Percentiles rank a stretch among this genome's conserved stretches.
phyloP scores from a whole-genome alignment of 2,888 invertebrate species.

The Hyppa rectilinea region DNA sequence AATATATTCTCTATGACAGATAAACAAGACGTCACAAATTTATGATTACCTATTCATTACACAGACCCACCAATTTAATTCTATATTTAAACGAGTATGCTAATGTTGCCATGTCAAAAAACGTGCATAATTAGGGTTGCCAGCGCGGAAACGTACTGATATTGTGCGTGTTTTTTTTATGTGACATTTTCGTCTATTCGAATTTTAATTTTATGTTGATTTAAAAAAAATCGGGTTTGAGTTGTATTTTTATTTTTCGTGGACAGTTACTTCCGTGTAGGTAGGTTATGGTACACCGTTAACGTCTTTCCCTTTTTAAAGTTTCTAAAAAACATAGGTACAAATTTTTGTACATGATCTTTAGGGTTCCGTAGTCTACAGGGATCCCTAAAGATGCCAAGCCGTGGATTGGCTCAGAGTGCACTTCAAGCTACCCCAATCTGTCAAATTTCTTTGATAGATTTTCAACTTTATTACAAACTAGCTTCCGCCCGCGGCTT shows the following conservation, averaged over 20 bases:
- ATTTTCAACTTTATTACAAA: too few relatives aligned
- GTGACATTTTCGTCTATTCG: not conserved
- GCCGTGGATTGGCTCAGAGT: too few relatives aligned
- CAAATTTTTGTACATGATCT: too few relatives aligned
- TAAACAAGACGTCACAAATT: not conserved
- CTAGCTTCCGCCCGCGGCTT: too few relatives aligned
- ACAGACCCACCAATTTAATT: conserved; percentile 14
- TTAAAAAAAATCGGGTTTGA: not conserved
- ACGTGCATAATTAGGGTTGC: conserved; percentile 37
- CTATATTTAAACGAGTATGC: conserved; percentile 33
- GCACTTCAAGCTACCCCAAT: too few relatives aligned
- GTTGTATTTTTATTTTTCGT: not conserved
- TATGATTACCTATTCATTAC: not conserved
- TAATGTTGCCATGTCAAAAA: conserved; percentile 46
- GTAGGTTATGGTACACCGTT: not conserved
- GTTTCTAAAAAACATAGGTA: not conserved
- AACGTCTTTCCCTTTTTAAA: not conserved
- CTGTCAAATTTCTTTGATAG: too few relatives aligned
- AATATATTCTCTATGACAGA: not conserved
- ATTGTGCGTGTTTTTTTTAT: conserved; percentile 5
- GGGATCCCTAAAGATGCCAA: too few relatives aligned
- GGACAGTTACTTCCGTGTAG: not conserved
- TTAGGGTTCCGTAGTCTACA: too few relatives aligned
- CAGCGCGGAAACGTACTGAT: conserved; percentile 6
- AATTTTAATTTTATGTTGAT: conserved; percentile 6